Conservation (phyloP, 2,113 vertebrate species). For the Aegotheles bennettii region DNA sequence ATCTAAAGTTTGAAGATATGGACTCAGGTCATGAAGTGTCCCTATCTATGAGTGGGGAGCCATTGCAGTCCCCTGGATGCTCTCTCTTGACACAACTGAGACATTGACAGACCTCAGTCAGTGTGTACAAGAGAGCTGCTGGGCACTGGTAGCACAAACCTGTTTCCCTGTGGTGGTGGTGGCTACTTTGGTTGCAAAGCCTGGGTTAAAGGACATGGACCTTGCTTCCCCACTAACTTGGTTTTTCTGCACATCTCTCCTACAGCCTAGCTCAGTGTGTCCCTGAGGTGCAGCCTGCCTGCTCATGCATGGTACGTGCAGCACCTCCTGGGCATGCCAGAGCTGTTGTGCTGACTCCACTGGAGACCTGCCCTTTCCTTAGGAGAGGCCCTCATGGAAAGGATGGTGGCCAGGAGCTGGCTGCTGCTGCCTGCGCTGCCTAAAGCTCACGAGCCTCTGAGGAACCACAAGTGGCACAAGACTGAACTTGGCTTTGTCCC, state of each 20-base stretch:
- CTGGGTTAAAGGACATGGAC: neutral
- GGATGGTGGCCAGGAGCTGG: neutral
- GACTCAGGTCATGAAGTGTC: neutral
- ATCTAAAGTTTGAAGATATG: neutral
- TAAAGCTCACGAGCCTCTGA: neutral
- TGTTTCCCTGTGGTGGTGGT: neutral
- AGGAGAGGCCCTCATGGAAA: neutral
- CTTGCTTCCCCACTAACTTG: neutral
- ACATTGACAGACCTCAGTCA: neutral
- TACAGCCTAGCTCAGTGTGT: neutral
- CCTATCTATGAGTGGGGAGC: neutral
- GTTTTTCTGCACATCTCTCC: neutral
- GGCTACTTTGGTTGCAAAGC: neutral
- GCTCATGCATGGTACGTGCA: neutral
- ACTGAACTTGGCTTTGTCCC: neutral
- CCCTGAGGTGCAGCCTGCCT: neutral
- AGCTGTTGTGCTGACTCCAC: neutral
- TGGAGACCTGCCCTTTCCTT: neutral
- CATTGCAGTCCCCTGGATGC: neutral
- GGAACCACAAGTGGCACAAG: neutral
- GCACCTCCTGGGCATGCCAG: neutral
- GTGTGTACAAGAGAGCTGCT: neutral
- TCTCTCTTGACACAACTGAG: neutral
- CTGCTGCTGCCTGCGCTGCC: neutral
- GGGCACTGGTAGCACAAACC: neutral